Evolutionary conservation across 2,888 invertebrate species (phyloP).

Genomic region (Hedya salicella): DNA sequence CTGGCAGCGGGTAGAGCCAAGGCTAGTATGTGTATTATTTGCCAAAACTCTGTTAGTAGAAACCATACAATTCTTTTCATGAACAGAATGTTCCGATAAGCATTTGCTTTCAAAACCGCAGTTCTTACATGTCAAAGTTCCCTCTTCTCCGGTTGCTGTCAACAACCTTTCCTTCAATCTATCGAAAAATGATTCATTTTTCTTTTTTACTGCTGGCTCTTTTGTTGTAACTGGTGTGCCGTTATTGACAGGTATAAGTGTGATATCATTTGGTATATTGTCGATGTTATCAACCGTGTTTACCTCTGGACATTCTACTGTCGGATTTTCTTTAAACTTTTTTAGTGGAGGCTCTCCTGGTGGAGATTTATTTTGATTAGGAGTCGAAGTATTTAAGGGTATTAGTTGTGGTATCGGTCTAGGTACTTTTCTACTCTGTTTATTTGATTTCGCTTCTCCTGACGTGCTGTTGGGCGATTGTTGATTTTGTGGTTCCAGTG

Average conservation of each 20-base stretch:
- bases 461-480: conserved; percentile 56
- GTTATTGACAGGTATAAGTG: conserved; percentile 62
- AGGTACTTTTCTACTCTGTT: conserved; percentile 70
- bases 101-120: conserved; percentile 93
- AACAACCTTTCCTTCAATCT: conserved; percentile 91
- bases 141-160: conserved; percentile 86
- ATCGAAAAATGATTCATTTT: conserved; percentile 92
- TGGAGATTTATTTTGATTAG: conserved; percentile 70
- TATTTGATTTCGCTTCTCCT: conserved; percentile 65
- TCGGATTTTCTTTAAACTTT: conserved; percentile 68
- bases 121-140: conserved; percentile 87
- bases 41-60: conserved; percentile 71
- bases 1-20: conserved; percentile 92
- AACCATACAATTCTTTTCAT: conserved; percentile 88
- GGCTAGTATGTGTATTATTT: conserved; percentile 74
- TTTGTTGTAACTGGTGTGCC: conserved; percentile 53
- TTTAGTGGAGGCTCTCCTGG: conserved; percentile 75
- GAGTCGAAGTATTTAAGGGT: conserved; percentile 85
- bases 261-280: conserved; percentile 63
- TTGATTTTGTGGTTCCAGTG: conserved; percentile 57
- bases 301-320: conserved; percentile 49
- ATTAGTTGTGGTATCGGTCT: conserved; percentile 91
- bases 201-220: conserved; percentile 78
- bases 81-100: conserved; percentile 91
- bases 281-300: conserved; percentile 54